These are phyloP conservation scores for Oxyura jamaicensis DNA, from an alignment of 2,113 vertebrate genomes.

Conservation along the genomic window DNA sequence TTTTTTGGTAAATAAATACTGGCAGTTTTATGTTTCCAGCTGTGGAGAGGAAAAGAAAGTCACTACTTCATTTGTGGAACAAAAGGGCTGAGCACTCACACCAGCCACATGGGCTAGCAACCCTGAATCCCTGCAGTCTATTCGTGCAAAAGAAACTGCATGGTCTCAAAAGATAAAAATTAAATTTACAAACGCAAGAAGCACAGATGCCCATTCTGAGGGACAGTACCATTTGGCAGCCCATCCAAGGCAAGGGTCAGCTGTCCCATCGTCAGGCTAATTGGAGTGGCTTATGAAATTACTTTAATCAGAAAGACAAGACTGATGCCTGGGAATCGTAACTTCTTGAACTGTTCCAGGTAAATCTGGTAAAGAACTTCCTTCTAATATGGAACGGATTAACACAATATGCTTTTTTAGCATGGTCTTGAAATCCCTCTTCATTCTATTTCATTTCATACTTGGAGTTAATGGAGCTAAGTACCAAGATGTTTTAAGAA, in stretches of 20 bases:
- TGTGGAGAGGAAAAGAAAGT: background rate
- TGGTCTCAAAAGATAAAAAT: background rate
- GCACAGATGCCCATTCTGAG: background rate
- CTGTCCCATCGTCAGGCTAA: background rate
- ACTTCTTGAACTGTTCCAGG: constrained; percentile 36
- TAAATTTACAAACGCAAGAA: background rate
- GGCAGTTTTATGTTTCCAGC: constrained; percentile 42
- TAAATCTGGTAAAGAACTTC: constrained; percentile 27
- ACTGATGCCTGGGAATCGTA: background rate
- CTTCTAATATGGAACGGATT: constrained; percentile 4
- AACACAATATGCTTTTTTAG: background rate
- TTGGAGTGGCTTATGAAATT: background rate
- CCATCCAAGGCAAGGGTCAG: background rate
- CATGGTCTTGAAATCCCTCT: background rate
- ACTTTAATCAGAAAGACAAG: constrained; percentile 37
- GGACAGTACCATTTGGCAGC: background rate
- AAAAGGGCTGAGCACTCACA: constrained; percentile 12
- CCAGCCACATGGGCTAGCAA: background rate
- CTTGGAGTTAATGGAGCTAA: background rate
- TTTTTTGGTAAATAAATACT: constrained; percentile 31
- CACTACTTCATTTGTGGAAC: background rate
- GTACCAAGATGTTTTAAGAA: background rate
- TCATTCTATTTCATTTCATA: background rate
- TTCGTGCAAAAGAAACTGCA: background rate
- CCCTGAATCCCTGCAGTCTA: background rate